Evolutionary conservation across 1,140 invertebrate genomes (phyloP), one percentile per base, ranked within the genome.

Genomic region (Hyles euphorbiae): DNA sequence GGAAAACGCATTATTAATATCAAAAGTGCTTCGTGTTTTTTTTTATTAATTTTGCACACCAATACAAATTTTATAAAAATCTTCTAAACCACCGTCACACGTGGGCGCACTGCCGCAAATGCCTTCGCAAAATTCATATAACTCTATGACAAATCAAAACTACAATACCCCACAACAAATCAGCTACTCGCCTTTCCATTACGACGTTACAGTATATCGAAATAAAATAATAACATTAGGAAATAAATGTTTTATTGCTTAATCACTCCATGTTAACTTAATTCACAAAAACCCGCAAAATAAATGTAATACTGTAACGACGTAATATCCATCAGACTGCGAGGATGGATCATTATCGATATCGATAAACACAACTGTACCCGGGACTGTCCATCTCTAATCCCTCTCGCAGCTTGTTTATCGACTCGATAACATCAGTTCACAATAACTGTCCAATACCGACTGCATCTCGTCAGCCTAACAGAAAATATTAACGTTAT

Each of bases 401-500:
- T 40, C 36, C 36, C 36, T 40, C 36, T 40, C 36, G 36, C 36
- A 8, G 4, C 8, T 40, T 8, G 5, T 40, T 40, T 40, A 40
- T 40, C 36, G 36, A 40, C 36, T 40, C 5, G 36, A 40, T 40
- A 40, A 40, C 36, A 22, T 22, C 22, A 22, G 22, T 22, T 40
- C 36, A 40, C 36, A 40, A 40, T 22, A 40, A 53, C 60, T 64
- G 58, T 64, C 60, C 36, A 40, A 40, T 40, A 40, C 36, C 36
- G 36, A 40, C 36, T 40, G 8, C 4, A 40, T 40, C 36, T 40
- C 36, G 36, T 40, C 36, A 40, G 36, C 36, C 36, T 57, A 71
- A 72, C 63, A 68, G 60, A 74, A 68, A 72, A 72, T 60, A 51
- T 71, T 61, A 74, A 74, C 68, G 70, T 69, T 70, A 65, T 67